These are phyloP conservation scores for Sturmia bella DNA, from an alignment of 2,888 invertebrate genomes.

Conservation along the genomic window DNA sequence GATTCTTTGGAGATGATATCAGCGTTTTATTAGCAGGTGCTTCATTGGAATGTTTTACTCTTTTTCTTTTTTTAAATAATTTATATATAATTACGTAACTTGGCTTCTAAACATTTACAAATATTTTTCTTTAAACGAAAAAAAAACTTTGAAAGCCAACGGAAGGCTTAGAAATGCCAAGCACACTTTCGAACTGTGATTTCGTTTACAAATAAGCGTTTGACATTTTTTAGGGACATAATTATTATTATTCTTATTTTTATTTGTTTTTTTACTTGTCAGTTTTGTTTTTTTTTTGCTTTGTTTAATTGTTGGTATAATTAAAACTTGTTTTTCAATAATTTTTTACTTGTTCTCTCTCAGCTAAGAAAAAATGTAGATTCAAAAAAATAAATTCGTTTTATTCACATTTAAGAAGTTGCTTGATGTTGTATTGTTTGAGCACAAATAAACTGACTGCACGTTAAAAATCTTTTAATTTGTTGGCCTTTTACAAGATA, in stretches of 20 bases:
- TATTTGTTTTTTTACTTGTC: not conserved
- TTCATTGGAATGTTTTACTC: slow-evolving; percentile 25
- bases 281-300: not conserved
- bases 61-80: slow-evolving; percentile 6
- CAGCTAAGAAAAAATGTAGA: too few species aligned
- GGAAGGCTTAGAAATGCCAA: not conserved
- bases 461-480: too few species aligned
- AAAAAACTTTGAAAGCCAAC: slow-evolving; percentile 56
- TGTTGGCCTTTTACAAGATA: too few species aligned
- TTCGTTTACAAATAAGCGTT: slow-evolving; percentile 11
- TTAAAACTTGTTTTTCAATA: slow-evolving; percentile 35
- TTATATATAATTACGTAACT: slow-evolving; percentile 51
- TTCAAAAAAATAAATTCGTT: too few species aligned
- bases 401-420: too few species aligned
- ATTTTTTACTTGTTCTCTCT: not conserved
- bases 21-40: slow-evolving; percentile 65
- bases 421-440: too few species aligned
- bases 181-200: slow-evolving; percentile 21
- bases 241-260: too few species aligned
- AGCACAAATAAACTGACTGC: too few species aligned
- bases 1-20: slow-evolving; percentile 58
- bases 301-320: slow-evolving; percentile 1
- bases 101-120: slow-evolving; percentile 58
- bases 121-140: slow-evolving; percentile 42
- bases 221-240: slow-evolving; percentile 22